Evolutionary conservation across 2,888 invertebrate species (phyloP).

Genomic region (Eumacrocentrus americanus): DNA sequence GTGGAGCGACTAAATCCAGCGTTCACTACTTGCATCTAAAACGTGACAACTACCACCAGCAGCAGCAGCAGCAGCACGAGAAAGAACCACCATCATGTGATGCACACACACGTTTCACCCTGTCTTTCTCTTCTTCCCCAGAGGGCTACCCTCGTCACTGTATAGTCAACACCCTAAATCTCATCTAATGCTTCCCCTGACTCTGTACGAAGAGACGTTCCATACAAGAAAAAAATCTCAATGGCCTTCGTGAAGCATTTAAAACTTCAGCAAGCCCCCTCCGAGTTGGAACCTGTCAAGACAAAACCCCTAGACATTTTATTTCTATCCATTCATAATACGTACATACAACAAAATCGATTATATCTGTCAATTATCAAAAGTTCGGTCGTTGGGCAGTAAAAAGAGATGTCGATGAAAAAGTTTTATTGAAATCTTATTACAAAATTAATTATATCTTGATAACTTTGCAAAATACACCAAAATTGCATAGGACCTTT

Average conservation of each 20-base stretch:
- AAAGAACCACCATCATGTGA: too few relatives aligned
- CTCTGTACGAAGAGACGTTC: conserved; percentile 6
- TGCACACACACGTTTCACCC: neutral
- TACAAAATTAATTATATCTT: too few relatives aligned
- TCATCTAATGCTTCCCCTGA: conserved; percentile 9
- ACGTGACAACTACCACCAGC: conserved; percentile 13
- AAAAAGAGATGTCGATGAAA: too few relatives aligned
- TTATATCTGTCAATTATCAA: too few relatives aligned
- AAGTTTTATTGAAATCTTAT: too few relatives aligned
- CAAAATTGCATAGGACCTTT: too few relatives aligned
- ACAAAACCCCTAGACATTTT: neutral
- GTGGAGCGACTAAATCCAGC: neutral
- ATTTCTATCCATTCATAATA: neutral
- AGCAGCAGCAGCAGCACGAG: neutral
- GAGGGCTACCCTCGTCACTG: conserved; percentile 27
- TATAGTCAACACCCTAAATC: conserved; percentile 27
- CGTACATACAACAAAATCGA: too few relatives aligned
- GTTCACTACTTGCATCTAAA: conserved; percentile 12
- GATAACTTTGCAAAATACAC: too few relatives aligned
- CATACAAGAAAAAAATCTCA: conserved; percentile 16
- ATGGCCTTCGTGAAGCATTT: conserved; percentile 18
- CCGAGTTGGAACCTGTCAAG: conserved; percentile 15
- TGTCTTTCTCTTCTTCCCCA: conserved; percentile 6
- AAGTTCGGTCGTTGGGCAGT: too few relatives aligned
- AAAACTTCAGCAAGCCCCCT: conserved; percentile 4